A percentile compares a stretch with the other conserved stretches of the same genome.
Conservation (phyloP, 2,113 vertebrate genomes). For the Junco hyemalis region DNA sequence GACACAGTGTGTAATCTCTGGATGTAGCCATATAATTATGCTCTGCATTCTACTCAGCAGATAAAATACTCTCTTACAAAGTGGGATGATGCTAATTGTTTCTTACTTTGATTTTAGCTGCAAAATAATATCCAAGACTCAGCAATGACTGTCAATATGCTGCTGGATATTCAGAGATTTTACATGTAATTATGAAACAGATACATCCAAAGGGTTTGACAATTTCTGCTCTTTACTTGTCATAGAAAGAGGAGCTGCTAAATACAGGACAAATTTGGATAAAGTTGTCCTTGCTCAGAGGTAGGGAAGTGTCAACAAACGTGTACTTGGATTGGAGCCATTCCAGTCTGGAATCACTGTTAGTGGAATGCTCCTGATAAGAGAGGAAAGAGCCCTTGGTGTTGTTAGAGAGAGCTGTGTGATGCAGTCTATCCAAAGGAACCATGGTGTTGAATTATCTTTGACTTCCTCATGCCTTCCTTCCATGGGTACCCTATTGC, state of each 20-base stretch:
- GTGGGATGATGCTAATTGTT: slow-evolving; percentile 44
- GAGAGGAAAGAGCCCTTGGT: not conserved
- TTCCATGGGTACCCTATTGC: rapidly evolving
- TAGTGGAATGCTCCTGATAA: not conserved
- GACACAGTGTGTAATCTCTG: slow-evolving; percentile 40
- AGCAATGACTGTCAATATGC: not conserved
- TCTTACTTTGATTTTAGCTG: slow-evolving; percentile 38
- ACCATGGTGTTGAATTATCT: rapidly evolving
- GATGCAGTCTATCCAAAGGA: not conserved
- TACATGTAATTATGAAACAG: not conserved
- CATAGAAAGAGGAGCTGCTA: not conserved
- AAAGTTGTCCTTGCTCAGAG: not conserved
- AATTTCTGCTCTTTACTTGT: not conserved
- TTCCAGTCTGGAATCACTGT: not conserved
- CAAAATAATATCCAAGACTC: slow-evolving; percentile 17
- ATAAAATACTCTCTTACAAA: slow-evolving; percentile 40
- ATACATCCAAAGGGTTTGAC: not conserved
- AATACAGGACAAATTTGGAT: not conserved
- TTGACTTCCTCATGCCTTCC: not conserved
- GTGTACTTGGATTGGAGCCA: not conserved
- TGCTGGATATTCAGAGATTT: not conserved
- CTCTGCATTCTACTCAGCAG: slow-evolving; percentile 7
- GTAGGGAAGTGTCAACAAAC: not conserved
- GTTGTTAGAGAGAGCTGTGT: not conserved
- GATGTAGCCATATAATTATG: slow-evolving; percentile 38